These are phyloP conservation scores for Xiphophorus couchianus DNA, from an alignment of 2,113 vertebrate genomes.

Conservation along the genomic window DNA sequence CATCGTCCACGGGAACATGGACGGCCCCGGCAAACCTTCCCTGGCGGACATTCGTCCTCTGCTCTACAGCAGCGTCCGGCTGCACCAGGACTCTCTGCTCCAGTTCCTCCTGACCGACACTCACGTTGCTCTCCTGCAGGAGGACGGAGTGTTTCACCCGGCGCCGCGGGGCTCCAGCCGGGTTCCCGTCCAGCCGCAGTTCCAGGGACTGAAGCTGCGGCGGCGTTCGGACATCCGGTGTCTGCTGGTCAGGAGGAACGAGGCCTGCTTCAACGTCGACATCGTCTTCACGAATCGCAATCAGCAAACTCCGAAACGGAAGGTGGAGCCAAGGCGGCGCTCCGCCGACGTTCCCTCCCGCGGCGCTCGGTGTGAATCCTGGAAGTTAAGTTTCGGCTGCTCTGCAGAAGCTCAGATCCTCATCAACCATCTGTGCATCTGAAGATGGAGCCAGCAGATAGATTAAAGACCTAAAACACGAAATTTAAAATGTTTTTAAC, in stretches of 20 bases:
- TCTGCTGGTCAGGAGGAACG: slow-evolving; percentile 71
- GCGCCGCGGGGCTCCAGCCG: slow-evolving; percentile 6
- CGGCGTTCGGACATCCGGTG: slow-evolving; percentile 71
- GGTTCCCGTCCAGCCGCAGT: slow-evolving; percentile 56
- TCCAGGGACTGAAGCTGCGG: slow-evolving; percentile 66
- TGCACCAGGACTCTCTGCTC: slow-evolving; percentile 11
- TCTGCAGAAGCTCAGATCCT: slow-evolving; percentile 80
- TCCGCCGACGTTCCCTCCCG: accelerated
- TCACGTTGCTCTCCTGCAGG: slow-evolving; percentile 76
- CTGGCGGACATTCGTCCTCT: slow-evolving; percentile 77
- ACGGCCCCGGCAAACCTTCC: slow-evolving; percentile 46
- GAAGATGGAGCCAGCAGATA: neutral
- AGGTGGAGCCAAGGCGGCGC: slow-evolving; percentile 22
- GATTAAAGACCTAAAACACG: neutral
- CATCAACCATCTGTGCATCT: slow-evolving; percentile 77
- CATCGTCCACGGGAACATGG: slow-evolving; percentile 84
- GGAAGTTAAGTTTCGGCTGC: slow-evolving; percentile 82
- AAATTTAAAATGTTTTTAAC: neutral
- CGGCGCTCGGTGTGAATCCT: slow-evolving; percentile 55
- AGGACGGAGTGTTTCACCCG: slow-evolving; percentile 70
- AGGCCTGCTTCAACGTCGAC: slow-evolving; percentile 68
- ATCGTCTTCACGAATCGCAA: slow-evolving; percentile 70
- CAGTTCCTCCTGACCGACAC: slow-evolving; percentile 82
- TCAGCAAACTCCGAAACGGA: neutral
- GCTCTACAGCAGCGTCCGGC: slow-evolving; percentile 79